Conservation (phyloP, 2,888 invertebrate genomes). For the Sycophila texana region DNA sequence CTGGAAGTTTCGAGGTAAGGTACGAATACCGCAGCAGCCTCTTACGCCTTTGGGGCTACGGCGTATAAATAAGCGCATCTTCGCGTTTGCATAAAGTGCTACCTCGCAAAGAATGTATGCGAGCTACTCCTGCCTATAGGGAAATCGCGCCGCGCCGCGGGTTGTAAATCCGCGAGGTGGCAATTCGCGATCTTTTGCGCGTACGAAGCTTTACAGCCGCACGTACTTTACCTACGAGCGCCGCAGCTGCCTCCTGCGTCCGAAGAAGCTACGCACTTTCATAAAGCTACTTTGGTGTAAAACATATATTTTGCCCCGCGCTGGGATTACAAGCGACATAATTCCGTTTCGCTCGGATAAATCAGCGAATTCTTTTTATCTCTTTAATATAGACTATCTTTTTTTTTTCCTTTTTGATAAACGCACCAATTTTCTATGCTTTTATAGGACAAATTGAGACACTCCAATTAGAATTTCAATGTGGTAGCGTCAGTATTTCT, state of each 20-base stretch:
- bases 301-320: neutral
- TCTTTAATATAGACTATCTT: neutral
- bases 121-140: neutral
- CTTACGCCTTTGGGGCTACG: conserved; percentile 28
- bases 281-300: neutral
- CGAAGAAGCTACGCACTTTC: neutral
- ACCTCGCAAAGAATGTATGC: neutral
- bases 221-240: neutral
- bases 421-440: no score
- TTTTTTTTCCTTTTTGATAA: no score
- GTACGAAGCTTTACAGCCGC: neutral
- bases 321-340: conserved; percentile 1
- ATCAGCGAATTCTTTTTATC: no score
- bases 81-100: conserved; percentile 23
- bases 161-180: conserved; percentile 24
- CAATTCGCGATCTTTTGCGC: neutral
- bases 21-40: conserved; percentile 26
- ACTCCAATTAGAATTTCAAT: no score
- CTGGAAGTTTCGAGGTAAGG: neutral
- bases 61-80: conserved; percentile 31
- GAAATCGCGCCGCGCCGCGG: neutral
- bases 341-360: neutral
- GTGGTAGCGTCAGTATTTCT: no score
- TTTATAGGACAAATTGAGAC: no score
- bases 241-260: no score